Evolutionary conservation across 2,113 vertebrate species (phyloP).

Genomic region (Merops nubicus): DNA sequence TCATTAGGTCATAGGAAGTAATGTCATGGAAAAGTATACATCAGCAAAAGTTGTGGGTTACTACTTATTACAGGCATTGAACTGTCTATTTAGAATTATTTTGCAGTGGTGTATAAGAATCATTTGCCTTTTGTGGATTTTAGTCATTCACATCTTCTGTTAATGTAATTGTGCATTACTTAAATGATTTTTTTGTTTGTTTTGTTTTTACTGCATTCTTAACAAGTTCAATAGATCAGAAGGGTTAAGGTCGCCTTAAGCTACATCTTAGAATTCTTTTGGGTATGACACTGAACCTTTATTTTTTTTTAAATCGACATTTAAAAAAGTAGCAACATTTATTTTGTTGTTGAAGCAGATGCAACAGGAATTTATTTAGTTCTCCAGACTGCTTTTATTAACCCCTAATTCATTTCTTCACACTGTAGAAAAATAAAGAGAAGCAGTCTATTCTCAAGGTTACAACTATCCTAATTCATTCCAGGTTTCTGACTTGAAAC

Average conservation of each 20-base stretch:
- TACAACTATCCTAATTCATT: neutral
- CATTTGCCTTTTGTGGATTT: neutral
- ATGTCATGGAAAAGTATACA: neutral
- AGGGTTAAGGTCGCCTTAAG: neutral
- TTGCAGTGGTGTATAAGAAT: neutral
- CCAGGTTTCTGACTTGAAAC: neutral
- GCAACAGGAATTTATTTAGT: neutral
- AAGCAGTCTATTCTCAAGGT: neutral
- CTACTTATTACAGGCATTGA: neutral
- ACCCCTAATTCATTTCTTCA: neutral
- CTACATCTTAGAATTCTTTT: neutral
- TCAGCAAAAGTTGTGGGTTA: neutral
- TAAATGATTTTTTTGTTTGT: neutral
- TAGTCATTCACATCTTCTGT: neutral
- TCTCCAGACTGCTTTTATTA: neutral
- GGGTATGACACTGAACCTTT: neutral
- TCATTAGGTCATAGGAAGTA: rapidly evolving
- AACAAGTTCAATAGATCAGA: neutral
- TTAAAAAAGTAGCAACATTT: neutral
- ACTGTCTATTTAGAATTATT: neutral
- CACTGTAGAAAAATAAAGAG: neutral
- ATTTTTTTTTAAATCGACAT: neutral
- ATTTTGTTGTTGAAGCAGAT: neutral
- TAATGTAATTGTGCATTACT: neutral
- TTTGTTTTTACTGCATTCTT: neutral